phyloP scores from a whole-genome alignment of 2,113 vertebrate genomes.

The Corythoichthys haematopterus region DNA sequence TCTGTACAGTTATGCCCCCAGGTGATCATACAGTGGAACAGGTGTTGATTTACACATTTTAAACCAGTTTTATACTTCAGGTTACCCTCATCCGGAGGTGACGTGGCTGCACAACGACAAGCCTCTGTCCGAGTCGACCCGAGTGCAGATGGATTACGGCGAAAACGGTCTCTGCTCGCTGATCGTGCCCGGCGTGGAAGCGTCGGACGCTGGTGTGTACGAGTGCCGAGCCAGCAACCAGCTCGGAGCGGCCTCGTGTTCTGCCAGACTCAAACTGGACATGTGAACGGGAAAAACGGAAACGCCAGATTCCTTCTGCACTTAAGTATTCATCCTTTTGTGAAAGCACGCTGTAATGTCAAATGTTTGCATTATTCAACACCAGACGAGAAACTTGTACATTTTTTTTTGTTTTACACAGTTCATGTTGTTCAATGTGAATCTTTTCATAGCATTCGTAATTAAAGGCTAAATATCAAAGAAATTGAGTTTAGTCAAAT shows the following conservation, averaged over 20 bases:
- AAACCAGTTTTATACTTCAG: constrained; percentile 33
- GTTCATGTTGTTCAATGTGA: constrained; percentile 17
- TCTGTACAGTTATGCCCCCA: too few relatives aligned
- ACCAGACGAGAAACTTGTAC: not conserved
- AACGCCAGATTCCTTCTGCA: not conserved
- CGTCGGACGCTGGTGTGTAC: constrained; percentile 69
- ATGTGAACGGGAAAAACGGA: constrained; percentile 1
- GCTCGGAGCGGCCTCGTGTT: constrained; percentile 59
- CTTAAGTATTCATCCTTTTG: not conserved
- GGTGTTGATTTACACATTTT: too few relatives aligned
- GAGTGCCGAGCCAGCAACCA: constrained; percentile 63
- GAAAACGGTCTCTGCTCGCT: constrained; percentile 69
- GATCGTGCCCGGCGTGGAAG: constrained; percentile 47
- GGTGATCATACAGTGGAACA: too few relatives aligned
- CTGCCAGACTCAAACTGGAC: constrained; percentile 42
- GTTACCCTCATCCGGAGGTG: constrained; percentile 70
- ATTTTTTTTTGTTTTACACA: constrained; percentile 18
- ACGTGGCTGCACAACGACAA: constrained; percentile 65
- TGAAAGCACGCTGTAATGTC: not conserved
- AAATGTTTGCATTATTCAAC: not conserved
- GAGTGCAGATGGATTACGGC: constrained; percentile 42
- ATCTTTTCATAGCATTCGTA: constrained; percentile 4
- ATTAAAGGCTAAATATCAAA: constrained; percentile 8
- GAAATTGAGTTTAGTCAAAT: not conserved
- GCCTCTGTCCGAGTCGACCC: constrained; percentile 43